Evolutionary conservation across 2,797 vertebrate species (phyloP), one percentile per base, ranked within the genome.

Genomic region (Apogon talboti): DNA sequence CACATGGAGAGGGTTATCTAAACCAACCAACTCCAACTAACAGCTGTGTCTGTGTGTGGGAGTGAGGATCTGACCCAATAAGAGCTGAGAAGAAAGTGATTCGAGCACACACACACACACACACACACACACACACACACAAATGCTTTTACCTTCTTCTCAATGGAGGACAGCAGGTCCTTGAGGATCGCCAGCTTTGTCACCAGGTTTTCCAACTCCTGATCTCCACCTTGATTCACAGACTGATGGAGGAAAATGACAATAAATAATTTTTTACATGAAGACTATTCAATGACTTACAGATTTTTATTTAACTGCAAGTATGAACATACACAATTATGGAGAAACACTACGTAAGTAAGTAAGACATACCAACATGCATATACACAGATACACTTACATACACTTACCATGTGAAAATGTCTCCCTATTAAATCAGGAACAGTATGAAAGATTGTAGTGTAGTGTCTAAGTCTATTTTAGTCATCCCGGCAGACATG

Each of bases 121-220:
- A 35, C 21, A n/a, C 19, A 6, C 6, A 18, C 11, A 35, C 9
- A 35, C 33, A 35, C 21, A n/a, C 19, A 6, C 6, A 18, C 11
- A 30, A 57, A 62, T 30, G 5, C 52, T 5, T 56, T 7, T 86
- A 98, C 97, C 96, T 98, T 99, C 87, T 96, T 98, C 92, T 98
- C 96, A 16, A 98, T 98, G 69, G 94, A 94, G 15, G 96, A 96
- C 48, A 99, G 88, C 74, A 99, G 93, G 79, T 99, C 97, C 93
- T 97, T 98, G 66, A 99, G 93, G 79, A 98, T 94, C 0, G 97
- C 96, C 35, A 99, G 89, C 87, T 99, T 99, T 79, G 96, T 91
- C 80, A 99, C 96, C 41, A 99, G 94, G 81, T 87, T 96, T 87
- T 98, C 96, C 86, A 99, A 76, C 82, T 98, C 97, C 84, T 97